Conservation (phyloP, 1,140 invertebrate species). For the Alviniconcha marisindica region DNA sequence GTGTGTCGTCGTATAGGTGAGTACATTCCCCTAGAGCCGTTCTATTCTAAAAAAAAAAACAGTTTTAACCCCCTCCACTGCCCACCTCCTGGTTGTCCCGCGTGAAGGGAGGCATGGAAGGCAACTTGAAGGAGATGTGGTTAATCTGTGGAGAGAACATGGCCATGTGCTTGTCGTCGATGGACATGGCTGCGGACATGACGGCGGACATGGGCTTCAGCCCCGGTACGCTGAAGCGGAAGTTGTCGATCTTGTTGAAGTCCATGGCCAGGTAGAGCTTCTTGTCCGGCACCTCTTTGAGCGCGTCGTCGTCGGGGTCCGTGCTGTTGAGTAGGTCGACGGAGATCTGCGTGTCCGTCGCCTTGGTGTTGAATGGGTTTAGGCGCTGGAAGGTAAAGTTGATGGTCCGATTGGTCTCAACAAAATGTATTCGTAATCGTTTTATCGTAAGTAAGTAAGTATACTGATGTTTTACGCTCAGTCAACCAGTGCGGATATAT, state of each 20-base stretch:
- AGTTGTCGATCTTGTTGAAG: slow-evolving; percentile 63
- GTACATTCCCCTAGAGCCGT: no score
- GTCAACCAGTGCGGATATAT: no score
- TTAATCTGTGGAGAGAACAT: slow-evolving; percentile 91
- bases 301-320: slow-evolving; percentile 74
- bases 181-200: no score
- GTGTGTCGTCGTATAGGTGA: no score
- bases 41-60: no score
- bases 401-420: no score
- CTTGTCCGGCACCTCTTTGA: slow-evolving; percentile 57
- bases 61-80: no score
- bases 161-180: no score
- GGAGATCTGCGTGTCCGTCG: slow-evolving; percentile 77
- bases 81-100: slow-evolving; percentile 78
- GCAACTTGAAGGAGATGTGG: slow-evolving; percentile 88
- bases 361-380: slow-evolving; percentile 77
- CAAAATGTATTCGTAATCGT: no score
- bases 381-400: slow-evolving; percentile 55
- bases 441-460: no score
- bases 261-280: slow-evolving; percentile 65
- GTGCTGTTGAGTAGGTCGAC: slow-evolving; percentile 73
- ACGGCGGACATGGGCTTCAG: slow-evolving; percentile 76
- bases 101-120: slow-evolving; percentile 84
- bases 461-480: no score
- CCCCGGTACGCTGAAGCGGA: slow-evolving; percentile 46